These are phyloP conservation scores for Dolichotis patagonum DNA, from an alignment of 2,113 vertebrate genomes.

Conservation along the genomic window DNA sequence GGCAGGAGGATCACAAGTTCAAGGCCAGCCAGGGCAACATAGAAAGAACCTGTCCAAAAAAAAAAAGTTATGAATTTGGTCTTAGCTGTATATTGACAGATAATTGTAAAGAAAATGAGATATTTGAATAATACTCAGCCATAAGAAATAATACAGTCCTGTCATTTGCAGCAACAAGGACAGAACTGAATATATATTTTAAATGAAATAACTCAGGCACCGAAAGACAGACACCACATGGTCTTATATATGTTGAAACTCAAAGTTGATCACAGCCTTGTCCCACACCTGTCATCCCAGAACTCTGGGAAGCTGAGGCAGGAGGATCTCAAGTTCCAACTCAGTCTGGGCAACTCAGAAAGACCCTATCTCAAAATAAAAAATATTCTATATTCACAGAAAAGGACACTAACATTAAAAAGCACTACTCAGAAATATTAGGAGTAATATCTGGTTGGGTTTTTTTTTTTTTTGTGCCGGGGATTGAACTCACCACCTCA, in stretches of 20 bases:
- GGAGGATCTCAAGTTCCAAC: background rate
- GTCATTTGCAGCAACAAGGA: background rate
- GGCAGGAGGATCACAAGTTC: background rate
- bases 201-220: background rate
- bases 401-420: background rate
- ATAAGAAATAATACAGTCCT: background rate
- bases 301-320: background rate
- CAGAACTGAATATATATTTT: background rate
- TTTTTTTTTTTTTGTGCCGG: too few species aligned
- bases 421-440: background rate
- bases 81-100: background rate
- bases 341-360: too few species aligned
- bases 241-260: background rate
- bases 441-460: too few species aligned
- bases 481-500: too few species aligned
- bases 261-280: background rate
- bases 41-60: background rate
- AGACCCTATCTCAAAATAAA: background rate
- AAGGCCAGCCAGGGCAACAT: background rate
- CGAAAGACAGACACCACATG: background rate
- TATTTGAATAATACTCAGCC: background rate
- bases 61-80: background rate
- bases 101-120: background rate
- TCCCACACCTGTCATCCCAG: background rate
- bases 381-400: background rate